phyloP scores from a whole-genome alignment of 2,797 vertebrate genomes.

The Manis crassicaudata region DNA sequence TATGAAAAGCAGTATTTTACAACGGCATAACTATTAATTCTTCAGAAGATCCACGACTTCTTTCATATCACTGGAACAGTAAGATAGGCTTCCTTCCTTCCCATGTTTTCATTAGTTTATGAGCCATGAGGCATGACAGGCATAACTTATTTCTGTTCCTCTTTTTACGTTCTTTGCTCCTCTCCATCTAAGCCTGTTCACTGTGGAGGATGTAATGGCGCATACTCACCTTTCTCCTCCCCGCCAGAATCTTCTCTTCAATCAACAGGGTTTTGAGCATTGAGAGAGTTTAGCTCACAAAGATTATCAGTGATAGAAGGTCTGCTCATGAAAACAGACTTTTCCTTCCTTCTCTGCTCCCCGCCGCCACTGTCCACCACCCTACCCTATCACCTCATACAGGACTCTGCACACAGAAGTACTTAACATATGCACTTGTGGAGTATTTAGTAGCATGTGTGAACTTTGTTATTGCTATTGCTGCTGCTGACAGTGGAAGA shows the following conservation, averaged over 20 bases:
- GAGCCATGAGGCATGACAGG: background rate
- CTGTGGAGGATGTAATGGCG: background rate
- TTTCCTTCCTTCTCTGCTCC: background rate
- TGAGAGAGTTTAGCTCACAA: background rate
- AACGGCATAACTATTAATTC: background rate
- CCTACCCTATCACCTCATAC: background rate
- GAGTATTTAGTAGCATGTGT: background rate
- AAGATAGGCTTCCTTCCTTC: background rate
- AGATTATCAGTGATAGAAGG: background rate
- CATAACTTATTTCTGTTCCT: background rate
- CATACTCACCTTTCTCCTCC: fast-evolving
- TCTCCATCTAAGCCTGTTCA: background rate
- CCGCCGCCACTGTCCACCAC: fast-evolving
- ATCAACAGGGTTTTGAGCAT: background rate
- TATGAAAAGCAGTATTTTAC: background rate
- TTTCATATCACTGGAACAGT: background rate
- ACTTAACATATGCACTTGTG: background rate
- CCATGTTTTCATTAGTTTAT: background rate
- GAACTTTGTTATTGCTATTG: background rate
- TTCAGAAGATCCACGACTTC: background rate
- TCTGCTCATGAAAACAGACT: background rate
- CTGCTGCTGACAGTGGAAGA: background rate
- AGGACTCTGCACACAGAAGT: background rate
- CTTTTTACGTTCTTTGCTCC: background rate
- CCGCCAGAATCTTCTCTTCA: background rate